Evolutionary conservation across 1,140 invertebrate species (phyloP).

Genomic region (Bradynema listronoti): DNA sequence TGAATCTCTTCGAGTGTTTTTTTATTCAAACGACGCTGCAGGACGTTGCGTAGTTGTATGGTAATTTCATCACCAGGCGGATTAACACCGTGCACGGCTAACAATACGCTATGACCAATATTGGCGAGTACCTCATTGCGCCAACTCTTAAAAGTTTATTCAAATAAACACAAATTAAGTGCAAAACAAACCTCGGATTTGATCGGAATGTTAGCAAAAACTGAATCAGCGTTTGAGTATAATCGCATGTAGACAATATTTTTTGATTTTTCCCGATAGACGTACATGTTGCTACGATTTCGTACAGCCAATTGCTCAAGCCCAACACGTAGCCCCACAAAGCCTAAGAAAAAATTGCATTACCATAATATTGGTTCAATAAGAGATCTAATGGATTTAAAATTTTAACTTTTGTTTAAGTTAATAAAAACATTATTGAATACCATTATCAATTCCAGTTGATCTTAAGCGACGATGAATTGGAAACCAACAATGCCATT

Average conservation of each 20-base stretch:
- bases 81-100: conserved; percentile 37
- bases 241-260: conserved; percentile 38
- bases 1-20: conserved; percentile 37
- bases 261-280: conserved; percentile 22
- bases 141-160: conserved; percentile 2
- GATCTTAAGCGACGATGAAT: conserved; percentile 40
- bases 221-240: conserved; percentile 25
- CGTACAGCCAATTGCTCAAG: conserved; percentile 31
- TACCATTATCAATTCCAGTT: too few relatives aligned
- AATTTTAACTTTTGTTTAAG: too few relatives aligned
- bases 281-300: conserved; percentile 42
- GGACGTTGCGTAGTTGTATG: conserved; percentile 29
- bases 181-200: conserved; percentile 1
- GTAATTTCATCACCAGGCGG: conserved; percentile 31
- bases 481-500: conserved; percentile 41
- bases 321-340: conserved; percentile 26
- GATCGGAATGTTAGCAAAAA: conserved; percentile 22
- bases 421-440: too few relatives aligned
- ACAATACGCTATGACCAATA: conserved; percentile 18
- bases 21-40: conserved; percentile 23
- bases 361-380: not conserved
- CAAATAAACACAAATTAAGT: conserved; percentile 9
- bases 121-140: conserved; percentile 13
- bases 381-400: too few relatives aligned
- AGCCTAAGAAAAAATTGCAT: conserved; percentile 11